These are phyloP conservation scores for Aldrovandia affinis DNA, from an alignment of 2,797 vertebrate species.

Conservation along the genomic window DNA sequence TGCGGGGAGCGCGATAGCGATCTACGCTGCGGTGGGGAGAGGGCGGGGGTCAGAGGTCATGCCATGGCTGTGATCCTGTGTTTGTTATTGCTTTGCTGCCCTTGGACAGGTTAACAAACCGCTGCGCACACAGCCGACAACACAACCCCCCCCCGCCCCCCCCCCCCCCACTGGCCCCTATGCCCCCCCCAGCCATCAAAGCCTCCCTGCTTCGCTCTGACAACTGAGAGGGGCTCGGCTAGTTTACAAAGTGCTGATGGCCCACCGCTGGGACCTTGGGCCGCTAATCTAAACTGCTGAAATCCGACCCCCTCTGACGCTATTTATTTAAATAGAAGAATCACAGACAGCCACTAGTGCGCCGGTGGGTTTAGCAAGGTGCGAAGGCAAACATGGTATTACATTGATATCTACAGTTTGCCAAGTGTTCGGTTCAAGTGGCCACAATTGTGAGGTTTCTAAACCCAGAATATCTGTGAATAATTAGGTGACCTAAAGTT, in stretches of 20 bases:
- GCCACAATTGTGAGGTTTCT: not conserved
- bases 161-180: constrained; percentile 35
- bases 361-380: constrained; percentile 26
- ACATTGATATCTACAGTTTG: not conserved
- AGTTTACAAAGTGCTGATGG: constrained; percentile 29
- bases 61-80: constrained; percentile 72
- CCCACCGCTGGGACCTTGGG: constrained; percentile 63
- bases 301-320: constrained; percentile 58
- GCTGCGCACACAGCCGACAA: constrained; percentile 45
- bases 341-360: constrained; percentile 40
- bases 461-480: not conserved
- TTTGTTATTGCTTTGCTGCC: constrained; percentile 82
- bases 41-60: constrained; percentile 69
- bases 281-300: constrained; percentile 69
- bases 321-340: constrained; percentile 44
- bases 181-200: constrained; percentile 37
- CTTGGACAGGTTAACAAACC: constrained; percentile 79
- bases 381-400: not conserved
- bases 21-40: constrained; percentile 59
- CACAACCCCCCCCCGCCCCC: constrained; percentile 20
- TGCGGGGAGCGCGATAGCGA: constrained; percentile 60
- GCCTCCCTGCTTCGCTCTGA: not conserved
- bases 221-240: constrained; percentile 42
- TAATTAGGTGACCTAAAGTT: not conserved
- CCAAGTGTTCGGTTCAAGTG: not conserved